Evolutionary conservation across 2,113 vertebrate species (phyloP).

Genomic region (Hippocampus zosterae): DNA sequence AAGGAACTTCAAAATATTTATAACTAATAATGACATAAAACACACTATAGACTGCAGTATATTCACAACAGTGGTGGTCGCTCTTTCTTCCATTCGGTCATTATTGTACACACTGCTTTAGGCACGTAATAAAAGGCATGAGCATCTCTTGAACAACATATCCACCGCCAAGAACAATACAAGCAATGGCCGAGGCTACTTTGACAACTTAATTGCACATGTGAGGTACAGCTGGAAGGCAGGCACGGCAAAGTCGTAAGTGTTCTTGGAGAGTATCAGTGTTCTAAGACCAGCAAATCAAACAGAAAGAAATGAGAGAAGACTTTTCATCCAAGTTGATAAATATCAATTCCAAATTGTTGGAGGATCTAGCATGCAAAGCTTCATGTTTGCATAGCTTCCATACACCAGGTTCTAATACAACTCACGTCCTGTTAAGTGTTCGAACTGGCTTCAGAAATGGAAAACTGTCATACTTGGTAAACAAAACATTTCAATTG

Average conservation of each 20-base stretch:
- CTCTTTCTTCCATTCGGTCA: constrained; percentile 5
- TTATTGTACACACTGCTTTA: constrained; percentile 35
- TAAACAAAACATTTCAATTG: constrained; percentile 11
- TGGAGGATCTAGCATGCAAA: constrained; percentile 37
- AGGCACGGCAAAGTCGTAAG: constrained; percentile 33
- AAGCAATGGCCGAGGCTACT: constrained; percentile 42
- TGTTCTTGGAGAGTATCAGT: constrained; percentile 46
- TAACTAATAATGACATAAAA: not conserved
- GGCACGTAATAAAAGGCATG: constrained; percentile 39
- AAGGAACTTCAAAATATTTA: constrained; percentile 9
- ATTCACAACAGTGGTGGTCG: constrained; percentile 1
- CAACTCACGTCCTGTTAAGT: constrained; percentile 29
- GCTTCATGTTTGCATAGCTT: constrained; percentile 37
- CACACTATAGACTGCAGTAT: not conserved
- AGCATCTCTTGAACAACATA: constrained; percentile 35
- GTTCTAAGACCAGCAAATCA: constrained; percentile 51
- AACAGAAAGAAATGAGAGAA: constrained; percentile 48
- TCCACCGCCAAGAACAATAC: constrained; percentile 33
- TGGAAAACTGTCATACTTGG: constrained; percentile 35
- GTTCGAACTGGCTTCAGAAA: constrained; percentile 19
- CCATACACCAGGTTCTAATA: constrained; percentile 33
- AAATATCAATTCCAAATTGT: constrained; percentile 50
- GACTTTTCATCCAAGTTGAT: constrained; percentile 43
- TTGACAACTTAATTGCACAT: constrained; percentile 61
- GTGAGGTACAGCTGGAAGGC: constrained; percentile 57